phyloP scores from a whole-genome alignment of 1,140 invertebrate genomes.

The Aphelinus atriplicis region DNA sequence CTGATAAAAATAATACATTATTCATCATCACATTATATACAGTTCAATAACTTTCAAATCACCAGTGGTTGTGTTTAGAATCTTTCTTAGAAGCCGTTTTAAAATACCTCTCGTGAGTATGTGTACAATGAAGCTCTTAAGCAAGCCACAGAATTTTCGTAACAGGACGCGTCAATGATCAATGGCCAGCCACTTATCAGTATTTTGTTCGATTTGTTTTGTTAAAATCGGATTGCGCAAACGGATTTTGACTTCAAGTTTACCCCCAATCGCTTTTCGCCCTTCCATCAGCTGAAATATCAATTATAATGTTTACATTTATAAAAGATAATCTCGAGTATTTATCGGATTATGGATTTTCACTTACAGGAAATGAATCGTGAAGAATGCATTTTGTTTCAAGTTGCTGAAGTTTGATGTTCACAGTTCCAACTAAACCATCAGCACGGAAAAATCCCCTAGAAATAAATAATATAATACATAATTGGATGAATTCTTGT shows the following conservation, averaged over 20 bases:
- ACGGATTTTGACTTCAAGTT: conserved; percentile 90
- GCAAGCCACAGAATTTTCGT: not conserved
- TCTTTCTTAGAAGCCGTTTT: not conserved
- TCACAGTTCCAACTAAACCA: conserved; percentile 83
- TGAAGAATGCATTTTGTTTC: conserved; percentile 89
- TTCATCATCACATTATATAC: conserved; percentile 11
- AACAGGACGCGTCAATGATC: conserved; percentile 62
- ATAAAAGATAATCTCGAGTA: conserved; percentile 10
- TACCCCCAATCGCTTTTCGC: conserved; percentile 85
- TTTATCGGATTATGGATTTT: not conserved
- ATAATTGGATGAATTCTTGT: conserved; percentile 5
- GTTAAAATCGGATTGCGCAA: conserved; percentile 90
- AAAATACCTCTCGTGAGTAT: not conserved
- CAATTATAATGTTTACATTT: conserved; percentile 31
- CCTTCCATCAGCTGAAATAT: conserved; percentile 85
- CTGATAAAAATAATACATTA: conserved; percentile 14
- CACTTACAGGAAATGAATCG: conserved; percentile 90
- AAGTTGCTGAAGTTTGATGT: conserved; percentile 84
- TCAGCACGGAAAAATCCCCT: conserved; percentile 92
- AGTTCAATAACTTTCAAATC: not conserved
- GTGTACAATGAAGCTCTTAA: conserved; percentile 3
- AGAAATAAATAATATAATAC: conserved; percentile 64
- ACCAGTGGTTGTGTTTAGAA: no score
- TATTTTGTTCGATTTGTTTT: conserved; percentile 89
- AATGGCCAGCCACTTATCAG: conserved; percentile 92